These are phyloP conservation scores for Ormia ochracea DNA, from an alignment of 2,888 invertebrate genomes.

Conservation along the genomic window DNA sequence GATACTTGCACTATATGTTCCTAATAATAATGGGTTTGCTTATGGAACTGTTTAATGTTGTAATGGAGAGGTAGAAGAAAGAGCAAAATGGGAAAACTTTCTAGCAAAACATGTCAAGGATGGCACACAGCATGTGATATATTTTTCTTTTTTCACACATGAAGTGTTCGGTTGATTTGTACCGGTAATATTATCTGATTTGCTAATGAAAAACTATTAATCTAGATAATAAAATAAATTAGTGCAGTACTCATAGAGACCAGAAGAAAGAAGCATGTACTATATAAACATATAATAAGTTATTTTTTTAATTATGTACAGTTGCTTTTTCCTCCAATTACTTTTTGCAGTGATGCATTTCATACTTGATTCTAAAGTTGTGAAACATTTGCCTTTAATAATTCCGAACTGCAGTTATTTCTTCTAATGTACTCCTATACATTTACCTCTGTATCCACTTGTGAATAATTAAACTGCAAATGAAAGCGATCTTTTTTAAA, in stretches of 20 bases:
- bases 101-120: conserved; percentile 56
- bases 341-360: too few relatives aligned
- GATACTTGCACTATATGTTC: conserved; percentile 26
- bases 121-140: conserved; percentile 43
- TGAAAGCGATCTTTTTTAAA: too few relatives aligned
- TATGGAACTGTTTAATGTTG: conserved; percentile 54
- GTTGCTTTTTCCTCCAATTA: too few relatives aligned
- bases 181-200: conserved; percentile 42
- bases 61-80: not conserved
- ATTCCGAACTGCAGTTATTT: too few relatives aligned
- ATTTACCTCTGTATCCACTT: too few relatives aligned
- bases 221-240: not conserved
- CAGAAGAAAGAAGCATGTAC: not conserved
- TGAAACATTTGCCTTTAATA: too few relatives aligned
- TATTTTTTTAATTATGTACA: too few relatives aligned
- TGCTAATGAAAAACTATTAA: conserved; percentile 41
- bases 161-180: conserved; percentile 54
- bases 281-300: too few relatives aligned
- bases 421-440: too few relatives aligned
- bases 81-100: conserved; percentile 22
- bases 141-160: conserved; percentile 45
- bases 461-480: too few relatives aligned
- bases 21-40: conserved; percentile 56
- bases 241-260: not conserved
- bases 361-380: too few relatives aligned